A percentile compares a stretch with the other conserved stretches of the same genome.
These are phyloP conservation scores for Digitonthophagus gazella DNA, from an alignment of 2,888 invertebrate species.

Conservation along the genomic window DNA sequence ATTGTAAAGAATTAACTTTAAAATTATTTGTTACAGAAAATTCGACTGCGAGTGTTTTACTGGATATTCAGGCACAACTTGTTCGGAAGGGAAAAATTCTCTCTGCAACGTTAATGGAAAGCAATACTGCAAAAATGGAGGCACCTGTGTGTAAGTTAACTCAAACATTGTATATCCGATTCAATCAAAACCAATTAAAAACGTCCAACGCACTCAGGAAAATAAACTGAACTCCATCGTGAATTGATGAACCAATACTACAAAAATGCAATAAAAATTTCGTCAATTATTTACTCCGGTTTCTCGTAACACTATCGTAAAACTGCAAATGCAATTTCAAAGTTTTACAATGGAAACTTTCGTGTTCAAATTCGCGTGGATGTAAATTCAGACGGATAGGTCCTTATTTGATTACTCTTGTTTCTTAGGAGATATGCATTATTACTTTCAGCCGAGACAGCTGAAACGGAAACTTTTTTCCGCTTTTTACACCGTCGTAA, in stretches of 20 bases:
- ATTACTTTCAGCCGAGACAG: background rate
- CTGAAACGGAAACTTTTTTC: background rate
- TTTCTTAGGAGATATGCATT: background rate
- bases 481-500: background rate
- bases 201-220: too few species aligned
- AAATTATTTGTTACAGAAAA: constrained; percentile 59
- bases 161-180: background rate
- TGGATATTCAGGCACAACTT: constrained; percentile 74
- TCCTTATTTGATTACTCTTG: background rate
- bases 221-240: too few species aligned
- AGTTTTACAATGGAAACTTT: too few species aligned
- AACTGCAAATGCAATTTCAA: background rate
- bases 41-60: constrained; percentile 81
- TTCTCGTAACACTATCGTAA: background rate
- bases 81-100: constrained; percentile 73
- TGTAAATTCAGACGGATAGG: background rate
- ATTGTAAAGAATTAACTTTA: too few species aligned
- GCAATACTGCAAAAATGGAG: constrained; percentile 76
- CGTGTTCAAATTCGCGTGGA: too few species aligned
- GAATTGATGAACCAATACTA: too few species aligned
- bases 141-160: constrained; percentile 74
- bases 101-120: constrained; percentile 64
- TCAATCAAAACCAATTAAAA: background rate
- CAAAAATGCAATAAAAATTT: background rate
- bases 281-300: background rate